These are phyloP conservation scores for Myotis vivesi DNA, from an alignment of 2,797 vertebrate species.

Conservation along the genomic window DNA sequence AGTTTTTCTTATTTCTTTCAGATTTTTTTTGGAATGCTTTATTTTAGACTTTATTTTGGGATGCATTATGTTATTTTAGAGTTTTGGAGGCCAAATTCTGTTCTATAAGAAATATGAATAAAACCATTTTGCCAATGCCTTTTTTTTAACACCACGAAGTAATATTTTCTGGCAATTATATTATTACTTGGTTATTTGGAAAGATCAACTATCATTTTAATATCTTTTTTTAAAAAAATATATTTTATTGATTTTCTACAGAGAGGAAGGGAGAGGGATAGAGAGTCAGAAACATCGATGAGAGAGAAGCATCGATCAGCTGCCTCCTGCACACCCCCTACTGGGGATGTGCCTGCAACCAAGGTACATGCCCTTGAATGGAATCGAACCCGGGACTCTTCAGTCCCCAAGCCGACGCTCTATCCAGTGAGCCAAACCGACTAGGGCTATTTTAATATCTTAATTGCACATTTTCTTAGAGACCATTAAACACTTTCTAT, in stretches of 20 bases:
- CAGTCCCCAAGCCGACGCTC: no score
- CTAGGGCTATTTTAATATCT: neutral
- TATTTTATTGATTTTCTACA: no score
- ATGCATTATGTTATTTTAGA: constrained; percentile 6
- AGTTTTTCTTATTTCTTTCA: neutral
- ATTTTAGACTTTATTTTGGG: neutral
- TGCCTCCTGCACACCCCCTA: no score
- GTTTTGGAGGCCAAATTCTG: neutral
- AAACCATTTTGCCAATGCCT: neutral
- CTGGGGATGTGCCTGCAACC: no score
- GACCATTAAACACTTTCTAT: neutral
- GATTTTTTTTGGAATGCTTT: neutral
- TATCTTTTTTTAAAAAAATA: no score
- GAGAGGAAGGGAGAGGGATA: no score
- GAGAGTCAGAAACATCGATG: no score
- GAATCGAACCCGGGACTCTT: no score
- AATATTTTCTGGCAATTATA: neutral
- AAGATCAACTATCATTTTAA: neutral
- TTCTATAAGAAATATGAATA: neutral
- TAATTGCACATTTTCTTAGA: neutral
- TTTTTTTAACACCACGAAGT: neutral
- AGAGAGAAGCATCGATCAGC: no score
- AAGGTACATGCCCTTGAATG: no score
- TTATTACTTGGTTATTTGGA: neutral
- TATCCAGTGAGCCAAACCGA: no score